These are phyloP conservation scores for Lucifuga dentata DNA, from an alignment of 2,113 vertebrate species.

Conservation along the genomic window DNA sequence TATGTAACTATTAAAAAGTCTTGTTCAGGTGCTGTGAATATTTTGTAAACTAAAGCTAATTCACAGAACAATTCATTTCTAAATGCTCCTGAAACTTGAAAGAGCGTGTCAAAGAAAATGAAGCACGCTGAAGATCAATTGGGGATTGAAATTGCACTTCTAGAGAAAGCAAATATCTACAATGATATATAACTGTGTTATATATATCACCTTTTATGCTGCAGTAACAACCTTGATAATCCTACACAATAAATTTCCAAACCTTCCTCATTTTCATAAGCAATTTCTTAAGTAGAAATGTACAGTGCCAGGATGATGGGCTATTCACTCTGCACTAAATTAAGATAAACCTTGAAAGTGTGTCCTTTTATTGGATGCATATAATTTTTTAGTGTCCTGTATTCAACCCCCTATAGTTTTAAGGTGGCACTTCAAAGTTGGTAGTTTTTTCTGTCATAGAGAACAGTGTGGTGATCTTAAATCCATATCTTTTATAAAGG, in stretches of 20 bases:
- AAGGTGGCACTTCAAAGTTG: no score
- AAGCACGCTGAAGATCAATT: slow-evolving; percentile 60
- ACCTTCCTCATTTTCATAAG: slow-evolving; percentile 40
- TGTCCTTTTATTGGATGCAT: slow-evolving; percentile 6
- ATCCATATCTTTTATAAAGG: no score
- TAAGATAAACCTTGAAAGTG: slow-evolving; percentile 40
- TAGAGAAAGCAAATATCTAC: slow-evolving; percentile 45
- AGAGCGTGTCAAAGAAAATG: slow-evolving; percentile 50
- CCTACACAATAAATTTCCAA: slow-evolving; percentile 58
- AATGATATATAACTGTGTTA: slow-evolving; percentile 57
- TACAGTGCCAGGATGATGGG: slow-evolving; percentile 29
- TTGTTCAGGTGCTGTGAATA: slow-evolving; percentile 18
- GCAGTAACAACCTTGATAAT: slow-evolving; percentile 51
- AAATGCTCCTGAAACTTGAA: slow-evolving; percentile 44
- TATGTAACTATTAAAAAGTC: neutral
- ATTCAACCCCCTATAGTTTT: no score
- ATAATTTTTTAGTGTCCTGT: neutral
- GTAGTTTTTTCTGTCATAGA: no score
- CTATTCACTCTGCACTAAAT: slow-evolving; percentile 12
- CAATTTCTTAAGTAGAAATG: slow-evolving; percentile 56
- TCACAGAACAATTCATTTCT: slow-evolving; percentile 39
- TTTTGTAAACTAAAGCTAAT: slow-evolving; percentile 31
- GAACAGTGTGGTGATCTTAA: no score
- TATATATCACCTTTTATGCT: slow-evolving; percentile 48
- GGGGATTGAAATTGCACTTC: slow-evolving; percentile 48